Percentiles rank a stretch among this genome's conserved stretches.
These are phyloP conservation scores for Mobula birostris DNA, from an alignment of 2,113 vertebrate species.

Conservation along the genomic window DNA sequence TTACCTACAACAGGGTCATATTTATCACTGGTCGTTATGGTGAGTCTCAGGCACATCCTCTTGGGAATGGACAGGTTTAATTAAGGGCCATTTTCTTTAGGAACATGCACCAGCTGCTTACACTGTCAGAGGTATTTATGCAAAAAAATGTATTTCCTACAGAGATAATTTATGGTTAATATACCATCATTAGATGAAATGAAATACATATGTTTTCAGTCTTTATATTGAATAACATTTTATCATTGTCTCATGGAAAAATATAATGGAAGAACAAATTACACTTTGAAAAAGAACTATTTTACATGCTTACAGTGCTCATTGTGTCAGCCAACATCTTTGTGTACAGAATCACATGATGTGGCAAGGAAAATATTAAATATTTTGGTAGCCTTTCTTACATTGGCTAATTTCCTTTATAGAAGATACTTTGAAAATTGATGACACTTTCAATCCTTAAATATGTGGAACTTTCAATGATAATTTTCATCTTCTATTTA, in stretches of 20 bases:
- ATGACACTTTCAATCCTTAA: neutral
- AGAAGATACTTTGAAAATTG: neutral
- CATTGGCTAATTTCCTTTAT: neutral
- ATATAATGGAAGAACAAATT: neutral
- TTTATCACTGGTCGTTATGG: conserved; percentile 33
- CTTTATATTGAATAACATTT: conserved; percentile 32
- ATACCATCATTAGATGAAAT: conserved; percentile 30
- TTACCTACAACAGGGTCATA: conserved; percentile 33
- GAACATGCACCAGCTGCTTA: conserved; percentile 24
- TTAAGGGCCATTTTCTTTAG: conserved; percentile 29
- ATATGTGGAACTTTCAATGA: neutral
- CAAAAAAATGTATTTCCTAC: conserved; percentile 31
- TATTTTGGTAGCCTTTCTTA: neutral
- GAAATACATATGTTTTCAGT: conserved; percentile 32
- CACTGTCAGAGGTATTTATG: conserved; percentile 27
- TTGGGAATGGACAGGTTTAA: conserved; percentile 27
- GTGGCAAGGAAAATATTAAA: neutral
- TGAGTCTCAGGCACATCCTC: conserved; percentile 14
- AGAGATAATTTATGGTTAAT: conserved; percentile 27
- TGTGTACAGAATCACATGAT: neutral
- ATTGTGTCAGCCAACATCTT: neutral
- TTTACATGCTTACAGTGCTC: neutral
- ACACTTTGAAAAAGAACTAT: conserved; percentile 1
- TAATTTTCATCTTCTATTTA: neutral
- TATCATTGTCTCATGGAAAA: conserved; percentile 19